Conservation (phyloP, 2,113 vertebrate species). For the Axis porcinus region DNA sequence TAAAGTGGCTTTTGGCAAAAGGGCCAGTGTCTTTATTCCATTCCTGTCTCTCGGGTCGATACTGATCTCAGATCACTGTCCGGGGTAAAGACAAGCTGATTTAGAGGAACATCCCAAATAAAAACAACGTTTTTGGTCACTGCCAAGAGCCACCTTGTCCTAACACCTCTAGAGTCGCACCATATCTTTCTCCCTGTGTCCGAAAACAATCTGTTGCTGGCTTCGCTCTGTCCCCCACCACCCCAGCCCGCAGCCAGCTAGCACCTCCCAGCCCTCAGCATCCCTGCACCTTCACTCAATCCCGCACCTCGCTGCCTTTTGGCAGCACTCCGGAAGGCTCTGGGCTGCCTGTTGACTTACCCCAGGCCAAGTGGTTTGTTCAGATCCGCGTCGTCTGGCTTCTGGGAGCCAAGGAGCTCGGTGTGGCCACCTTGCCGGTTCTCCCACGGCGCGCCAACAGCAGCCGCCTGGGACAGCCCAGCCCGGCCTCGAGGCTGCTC, state of each 20-base stretch:
- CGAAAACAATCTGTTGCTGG: slow-evolving; percentile 70
- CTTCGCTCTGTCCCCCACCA: background rate
- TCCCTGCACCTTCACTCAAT: background rate
- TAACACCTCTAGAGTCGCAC: background rate
- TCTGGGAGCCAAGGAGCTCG: background rate
- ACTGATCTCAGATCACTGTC: background rate
- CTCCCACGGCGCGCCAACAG: background rate
- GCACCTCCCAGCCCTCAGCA: background rate
- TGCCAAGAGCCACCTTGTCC: background rate
- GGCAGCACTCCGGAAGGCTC: background rate
- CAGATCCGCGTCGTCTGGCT: slow-evolving; percentile 14
- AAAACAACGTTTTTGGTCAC: background rate
- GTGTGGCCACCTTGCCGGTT: background rate
- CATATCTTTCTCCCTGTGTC: background rate
- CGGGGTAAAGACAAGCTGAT: background rate
- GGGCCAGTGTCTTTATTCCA: background rate
- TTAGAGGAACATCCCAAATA: background rate
- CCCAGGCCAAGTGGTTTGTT: slow-evolving; percentile 16
- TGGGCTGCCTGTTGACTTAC: slow-evolving; percentile 46
- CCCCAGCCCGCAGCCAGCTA: background rate
- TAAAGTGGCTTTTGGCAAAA: slow-evolving; percentile 20
- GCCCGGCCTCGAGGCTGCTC: background rate
- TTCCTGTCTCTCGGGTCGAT: background rate
- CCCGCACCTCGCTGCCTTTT: background rate
- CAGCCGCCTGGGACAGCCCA: slow-evolving; percentile 50